These are phyloP conservation scores for Pyrrhosoma nymphula DNA, from an alignment of 2,888 invertebrate genomes.

Conservation along the genomic window DNA sequence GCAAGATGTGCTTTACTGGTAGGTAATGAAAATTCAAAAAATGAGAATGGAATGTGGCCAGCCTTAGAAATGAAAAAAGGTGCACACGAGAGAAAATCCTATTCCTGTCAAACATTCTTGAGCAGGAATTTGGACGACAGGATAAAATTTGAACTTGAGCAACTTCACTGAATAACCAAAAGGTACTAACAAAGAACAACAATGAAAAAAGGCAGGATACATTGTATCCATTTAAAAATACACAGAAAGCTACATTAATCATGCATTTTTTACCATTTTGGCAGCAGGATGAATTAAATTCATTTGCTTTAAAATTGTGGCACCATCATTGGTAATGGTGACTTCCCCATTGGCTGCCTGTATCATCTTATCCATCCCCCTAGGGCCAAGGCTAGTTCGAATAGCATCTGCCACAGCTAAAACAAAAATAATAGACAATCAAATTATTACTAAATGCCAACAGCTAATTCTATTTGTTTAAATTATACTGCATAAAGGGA, in stretches of 20 bases:
- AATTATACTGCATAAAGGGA: neutral
- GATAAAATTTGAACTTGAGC: too few species aligned
- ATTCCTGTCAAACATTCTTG: too few species aligned
- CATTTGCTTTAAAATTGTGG: slow-evolving; percentile 99
- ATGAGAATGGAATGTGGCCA: too few species aligned
- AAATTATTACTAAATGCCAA: neutral
- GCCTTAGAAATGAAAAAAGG: too few species aligned
- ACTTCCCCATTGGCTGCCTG: slow-evolving; percentile 98
- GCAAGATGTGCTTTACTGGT: too few species aligned
- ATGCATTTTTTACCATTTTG: slow-evolving; percentile 89
- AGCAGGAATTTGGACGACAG: too few species aligned
- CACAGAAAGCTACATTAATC: neutral
- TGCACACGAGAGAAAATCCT: too few species aligned
- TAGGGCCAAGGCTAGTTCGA: slow-evolving; percentile 97
- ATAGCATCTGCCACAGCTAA: slow-evolving; percentile 99
- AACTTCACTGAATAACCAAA: too few species aligned
- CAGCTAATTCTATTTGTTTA: neutral
- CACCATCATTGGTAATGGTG: slow-evolving; percentile 99
- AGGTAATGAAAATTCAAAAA: too few species aligned
- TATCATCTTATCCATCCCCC: slow-evolving; percentile 99
- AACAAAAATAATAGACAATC: neutral
- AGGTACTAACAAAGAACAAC: too few species aligned
- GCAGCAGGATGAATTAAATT: slow-evolving; percentile 99
- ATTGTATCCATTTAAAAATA: too few species aligned
- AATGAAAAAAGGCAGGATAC: too few species aligned